Base-by-base conservation (phyloP, 2,797 vertebrate species). In the Morelia viridis region DNA sequence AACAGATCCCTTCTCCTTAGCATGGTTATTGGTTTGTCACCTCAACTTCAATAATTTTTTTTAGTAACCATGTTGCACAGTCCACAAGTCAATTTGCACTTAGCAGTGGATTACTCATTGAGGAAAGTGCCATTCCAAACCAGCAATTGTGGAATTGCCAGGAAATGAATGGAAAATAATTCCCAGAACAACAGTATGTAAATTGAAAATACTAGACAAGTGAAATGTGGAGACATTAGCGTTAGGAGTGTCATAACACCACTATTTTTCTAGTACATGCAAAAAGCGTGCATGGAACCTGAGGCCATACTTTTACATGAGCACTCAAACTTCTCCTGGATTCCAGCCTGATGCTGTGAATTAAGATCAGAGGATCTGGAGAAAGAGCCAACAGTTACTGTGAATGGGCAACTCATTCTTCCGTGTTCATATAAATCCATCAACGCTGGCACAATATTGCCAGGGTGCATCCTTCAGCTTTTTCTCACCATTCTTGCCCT, bases 81-180 rank as follows among this genome's bases (percentile, higher is more conserved):
- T 13, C 19, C 26, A 12, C 10, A 89, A 83, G 31, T 92, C 35
- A 62, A 8, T 9, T 6, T 0, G 0, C 17, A 13, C 53, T 93
- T 71, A 17, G 89, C 58, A 94, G 65, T 64, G 71, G n/a, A 19
- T 3, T 89, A 89, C 53, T n/a, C 84, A 31, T 4, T 1, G 13
- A 65, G 10, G 58, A 76, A 93, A 88, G 57, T 71, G 60, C 90
- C 88, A 68, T 24, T 65, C 3, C 56, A n/a, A 0, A 0, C 91
- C 58, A 88, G 6, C 93, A 91, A 17, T 84, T 35, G 53, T 12
- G 12, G 41, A 26, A 56, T 68, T 53, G n/a, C 61, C 86, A 41
- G 76, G 88, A 90, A 86, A 7, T 56, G 89, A 93, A 86, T 61
- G 7, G 57, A 92, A 86, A 88, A 56, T 9, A 24, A 53, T 80